Evolutionary conservation across 2,888 invertebrate genomes (phyloP), one percentile per base, ranked within the genome.

Genomic region (Odontocolon sp.): DNA sequence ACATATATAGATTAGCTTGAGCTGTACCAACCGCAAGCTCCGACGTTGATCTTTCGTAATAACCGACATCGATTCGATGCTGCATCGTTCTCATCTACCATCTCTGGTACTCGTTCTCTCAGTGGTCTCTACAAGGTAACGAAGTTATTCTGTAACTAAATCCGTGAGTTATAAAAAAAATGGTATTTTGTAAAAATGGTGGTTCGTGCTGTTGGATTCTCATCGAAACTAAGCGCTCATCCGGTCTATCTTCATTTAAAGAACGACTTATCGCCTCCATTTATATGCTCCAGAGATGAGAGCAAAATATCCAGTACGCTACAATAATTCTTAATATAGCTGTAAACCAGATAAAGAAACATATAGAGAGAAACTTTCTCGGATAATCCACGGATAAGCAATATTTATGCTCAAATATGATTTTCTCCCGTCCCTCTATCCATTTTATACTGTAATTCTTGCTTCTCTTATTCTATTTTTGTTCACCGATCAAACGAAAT

Each of bases 21-120:
- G 18, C 18, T 18, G 33, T n/a, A n/a, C 21, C 28, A 21, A 42
- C 26, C 28, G 23, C 38, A 54, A 33, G 38, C 28, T 52, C 18
- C 71, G n/a, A n/a, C n/a, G 47, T 47, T 56, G 64, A 64, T 50
- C 31, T 57, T 40, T 26, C 36, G 71, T 50, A 57, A 72, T 66
- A 40, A 66, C 66, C 52, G 21, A 40, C 38, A 52, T 66, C 38
- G 66, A 54, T 54, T 40, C 40, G 9, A 28, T 8, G 23, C 28
- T 6, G n/a, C n/a, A 31, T 38, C 28, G 26, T n/a, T 36, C 40
- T 40, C 31, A 14, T 52, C 28, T 40, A 38, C 52, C 52, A 14
- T 11, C 40, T 33, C 38, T 50, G 28, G 21, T 26, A 9, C 57
- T 31, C 14, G 21, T 14, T 6, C 6, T 45, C n/a, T 8, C 28